Conservation (phyloP, 2,113 vertebrate species). For the Oxyruncus cristatus region DNA sequence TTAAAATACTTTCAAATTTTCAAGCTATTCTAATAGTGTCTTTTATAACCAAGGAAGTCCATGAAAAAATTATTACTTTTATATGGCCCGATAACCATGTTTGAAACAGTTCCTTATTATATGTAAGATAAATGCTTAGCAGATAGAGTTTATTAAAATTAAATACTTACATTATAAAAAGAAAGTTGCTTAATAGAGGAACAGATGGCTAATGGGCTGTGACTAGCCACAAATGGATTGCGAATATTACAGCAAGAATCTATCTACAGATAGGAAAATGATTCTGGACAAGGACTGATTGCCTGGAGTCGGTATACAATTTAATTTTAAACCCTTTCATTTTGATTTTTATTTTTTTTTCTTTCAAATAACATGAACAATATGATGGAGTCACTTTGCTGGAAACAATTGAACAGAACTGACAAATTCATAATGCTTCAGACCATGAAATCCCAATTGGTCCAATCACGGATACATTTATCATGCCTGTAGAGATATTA, state of each 20-base stretch:
- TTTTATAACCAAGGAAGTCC: neutral
- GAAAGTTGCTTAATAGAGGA: conserved; percentile 55
- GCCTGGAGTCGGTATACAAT: conserved; percentile 40
- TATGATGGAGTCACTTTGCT: conserved; percentile 44
- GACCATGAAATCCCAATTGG: conserved; percentile 64
- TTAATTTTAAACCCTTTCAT: conserved; percentile 48
- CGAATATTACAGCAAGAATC: conserved; percentile 54
- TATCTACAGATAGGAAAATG: conserved; percentile 57
- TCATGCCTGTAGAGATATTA: conserved; percentile 23
- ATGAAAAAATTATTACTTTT: neutral
- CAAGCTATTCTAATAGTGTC: neutral
- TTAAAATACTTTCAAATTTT: neutral
- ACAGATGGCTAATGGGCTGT: conserved; percentile 70
- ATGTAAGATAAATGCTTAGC: conserved; percentile 19
- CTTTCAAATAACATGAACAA: conserved; percentile 17
- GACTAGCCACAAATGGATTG: conserved; percentile 51
- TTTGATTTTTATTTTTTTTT: neutral
- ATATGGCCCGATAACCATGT: neutral
- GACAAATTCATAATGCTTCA: conserved; percentile 55
- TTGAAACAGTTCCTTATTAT: conserved; percentile 22
- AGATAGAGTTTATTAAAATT: conserved; percentile 64
- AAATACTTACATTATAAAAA: conserved; percentile 56
- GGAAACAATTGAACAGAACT: conserved; percentile 63
- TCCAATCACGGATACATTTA: conserved; percentile 44
- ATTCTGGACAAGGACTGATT: conserved; percentile 44